Conservation (phyloP, 2,797 vertebrate species). For the Lates japonicus region DNA sequence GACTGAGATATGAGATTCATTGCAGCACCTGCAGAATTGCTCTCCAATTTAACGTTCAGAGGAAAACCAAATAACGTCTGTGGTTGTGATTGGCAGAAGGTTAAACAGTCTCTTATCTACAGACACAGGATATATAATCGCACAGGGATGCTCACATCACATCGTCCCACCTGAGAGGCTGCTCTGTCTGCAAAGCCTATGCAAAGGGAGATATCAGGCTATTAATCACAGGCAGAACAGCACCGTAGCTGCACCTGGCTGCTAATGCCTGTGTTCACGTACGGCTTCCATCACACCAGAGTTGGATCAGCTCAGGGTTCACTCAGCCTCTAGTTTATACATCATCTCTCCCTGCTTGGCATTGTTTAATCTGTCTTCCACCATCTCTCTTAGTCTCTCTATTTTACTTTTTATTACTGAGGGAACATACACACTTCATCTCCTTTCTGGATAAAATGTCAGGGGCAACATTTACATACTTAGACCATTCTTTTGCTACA, state of each 20-base stretch:
- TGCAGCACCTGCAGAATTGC: slow-evolving; percentile 38
- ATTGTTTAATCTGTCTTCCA: background rate
- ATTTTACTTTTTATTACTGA: slow-evolving; percentile 16
- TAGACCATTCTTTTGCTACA: background rate
- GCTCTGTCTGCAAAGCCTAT: slow-evolving; percentile 39
- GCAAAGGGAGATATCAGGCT: slow-evolving; percentile 56
- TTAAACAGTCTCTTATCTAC: slow-evolving; percentile 78
- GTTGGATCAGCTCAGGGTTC: slow-evolving; percentile 35
- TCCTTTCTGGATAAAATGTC: slow-evolving; percentile 33
- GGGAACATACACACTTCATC: slow-evolving; percentile 4
- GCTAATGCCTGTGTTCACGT: slow-evolving; percentile 42
- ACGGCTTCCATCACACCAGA: slow-evolving; percentile 25
- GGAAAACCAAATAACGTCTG: slow-evolving; percentile 60
- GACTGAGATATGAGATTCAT: slow-evolving; percentile 62
- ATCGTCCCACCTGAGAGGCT: slow-evolving; percentile 40
- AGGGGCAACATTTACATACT: slow-evolving; percentile 18
- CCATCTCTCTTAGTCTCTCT: background rate
- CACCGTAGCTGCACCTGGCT: slow-evolving; percentile 30
- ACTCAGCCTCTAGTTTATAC: slow-evolving; percentile 8
- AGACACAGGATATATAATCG: slow-evolving; percentile 60
- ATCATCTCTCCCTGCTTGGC: slow-evolving; percentile 15
- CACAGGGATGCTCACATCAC: slow-evolving; percentile 45
- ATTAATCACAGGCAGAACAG: slow-evolving; percentile 69
- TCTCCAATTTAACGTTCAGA: slow-evolving; percentile 63
- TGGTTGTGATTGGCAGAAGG: slow-evolving; percentile 74